phyloP scores from a whole-genome alignment of 2,797 vertebrate species.

The Rhinogobio ventralis region DNA sequence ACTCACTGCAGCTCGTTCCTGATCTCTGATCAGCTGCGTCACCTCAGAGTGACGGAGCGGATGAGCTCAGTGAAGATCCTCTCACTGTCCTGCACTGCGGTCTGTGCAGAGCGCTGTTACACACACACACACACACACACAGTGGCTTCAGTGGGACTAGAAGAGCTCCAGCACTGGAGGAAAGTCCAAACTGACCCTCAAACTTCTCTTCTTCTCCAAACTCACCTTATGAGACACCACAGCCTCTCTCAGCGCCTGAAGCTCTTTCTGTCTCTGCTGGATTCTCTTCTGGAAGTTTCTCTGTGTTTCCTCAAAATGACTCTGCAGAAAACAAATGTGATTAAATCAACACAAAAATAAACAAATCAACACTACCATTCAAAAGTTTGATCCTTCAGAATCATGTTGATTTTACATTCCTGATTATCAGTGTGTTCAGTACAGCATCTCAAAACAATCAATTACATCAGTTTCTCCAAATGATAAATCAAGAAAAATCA shows the following conservation, averaged over 20 bases:
- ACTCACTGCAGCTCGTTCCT: too few species aligned
- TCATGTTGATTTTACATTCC: too few species aligned
- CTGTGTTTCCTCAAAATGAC: not conserved
- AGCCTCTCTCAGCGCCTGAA: not conserved
- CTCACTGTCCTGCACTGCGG: not conserved
- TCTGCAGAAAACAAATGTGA: not conserved
- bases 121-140: not conserved
- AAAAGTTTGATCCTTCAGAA: too few species aligned
- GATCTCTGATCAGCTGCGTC: too few species aligned
- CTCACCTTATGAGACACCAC: slow-evolving; percentile 14
- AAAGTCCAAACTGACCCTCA: slow-evolving; percentile 8
- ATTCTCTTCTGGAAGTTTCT: not conserved
- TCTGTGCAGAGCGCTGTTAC: not conserved
- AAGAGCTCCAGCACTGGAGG: not conserved
- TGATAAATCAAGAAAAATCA: too few species aligned
- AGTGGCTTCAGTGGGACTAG: not conserved
- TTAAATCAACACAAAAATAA: too few species aligned
- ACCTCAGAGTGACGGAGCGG: too few species aligned
- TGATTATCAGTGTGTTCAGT: too few species aligned
- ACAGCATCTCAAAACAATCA: too few species aligned
- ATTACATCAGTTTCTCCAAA: too few species aligned
- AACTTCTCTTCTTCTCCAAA: slow-evolving; percentile 14
- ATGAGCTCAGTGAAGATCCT: not conserved
- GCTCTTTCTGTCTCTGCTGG: not conserved
- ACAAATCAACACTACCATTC: not conserved